These are phyloP conservation scores for Oncorhynchus mykiss DNA, from an alignment of 2,113 vertebrate species.

Conservation along the genomic window DNA sequence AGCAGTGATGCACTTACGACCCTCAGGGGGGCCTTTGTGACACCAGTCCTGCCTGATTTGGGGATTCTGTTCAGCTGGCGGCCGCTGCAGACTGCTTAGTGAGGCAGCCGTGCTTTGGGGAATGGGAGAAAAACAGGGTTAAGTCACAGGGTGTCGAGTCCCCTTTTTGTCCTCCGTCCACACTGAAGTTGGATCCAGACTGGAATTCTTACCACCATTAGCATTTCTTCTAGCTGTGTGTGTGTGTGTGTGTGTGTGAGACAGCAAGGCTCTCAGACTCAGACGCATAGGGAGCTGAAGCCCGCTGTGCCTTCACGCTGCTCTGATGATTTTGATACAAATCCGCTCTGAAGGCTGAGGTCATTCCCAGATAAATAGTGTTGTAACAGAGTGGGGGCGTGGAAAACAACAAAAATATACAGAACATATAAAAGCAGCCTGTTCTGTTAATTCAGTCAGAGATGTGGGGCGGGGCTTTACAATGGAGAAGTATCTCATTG, in stretches of 20 bases:
- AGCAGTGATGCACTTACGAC: constrained; percentile 24
- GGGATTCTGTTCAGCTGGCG: constrained; percentile 10
- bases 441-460: constrained; percentile 9
- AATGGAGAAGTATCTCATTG: constrained; percentile 8
- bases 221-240: constrained; percentile 5
- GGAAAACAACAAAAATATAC: constrained; percentile 14
- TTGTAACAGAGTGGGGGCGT: constrained; percentile 18
- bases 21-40: constrained; percentile 29
- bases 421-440: constrained; percentile 15
- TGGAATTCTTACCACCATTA: constrained; percentile 35
- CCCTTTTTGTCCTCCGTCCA: constrained; percentile 30
- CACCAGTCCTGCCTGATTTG: constrained; percentile 18
- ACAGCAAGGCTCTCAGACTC: not conserved
- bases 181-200: constrained; percentile 17
- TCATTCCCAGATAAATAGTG: constrained; percentile 37
- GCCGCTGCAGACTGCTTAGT: not conserved
- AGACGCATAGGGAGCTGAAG: constrained; percentile 10
- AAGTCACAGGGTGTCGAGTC: constrained; percentile 28
- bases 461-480: not conserved
- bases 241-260: not conserved
- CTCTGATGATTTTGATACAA: constrained; percentile 51
- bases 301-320: constrained; percentile 36
- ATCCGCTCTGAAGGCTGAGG: constrained; percentile 42
- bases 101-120: not conserved
- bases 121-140: constrained; percentile 7